These are phyloP conservation scores for Cryptomyrus ogoouensis DNA, from an alignment of 2,113 vertebrate species.

Conservation along the genomic window DNA sequence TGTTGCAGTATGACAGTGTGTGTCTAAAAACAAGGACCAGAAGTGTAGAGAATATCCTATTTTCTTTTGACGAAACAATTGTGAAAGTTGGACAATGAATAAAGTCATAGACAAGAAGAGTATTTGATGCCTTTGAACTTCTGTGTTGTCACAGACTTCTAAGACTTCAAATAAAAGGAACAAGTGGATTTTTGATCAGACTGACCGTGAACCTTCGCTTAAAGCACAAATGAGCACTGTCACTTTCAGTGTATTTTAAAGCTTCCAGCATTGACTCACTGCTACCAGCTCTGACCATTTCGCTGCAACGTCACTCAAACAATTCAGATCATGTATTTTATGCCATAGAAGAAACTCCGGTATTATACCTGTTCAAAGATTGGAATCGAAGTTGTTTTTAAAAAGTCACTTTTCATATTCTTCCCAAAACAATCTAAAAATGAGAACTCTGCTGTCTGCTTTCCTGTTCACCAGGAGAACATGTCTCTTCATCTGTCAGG, in stretches of 20 bases:
- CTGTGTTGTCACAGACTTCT: not conserved
- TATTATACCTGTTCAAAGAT: not conserved
- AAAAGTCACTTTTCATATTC: not conserved
- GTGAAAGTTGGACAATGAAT: not conserved
- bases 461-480: not conserved
- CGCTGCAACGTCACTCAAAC: not conserved
- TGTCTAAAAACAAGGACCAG: not conserved
- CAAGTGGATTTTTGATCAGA: not conserved
- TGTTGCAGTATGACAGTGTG: not conserved
- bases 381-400: not conserved
- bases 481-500: not conserved
- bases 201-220: not conserved
- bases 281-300: not conserved
- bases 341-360: not conserved
- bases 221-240: not conserved
- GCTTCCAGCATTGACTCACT: not conserved
- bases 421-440: not conserved
- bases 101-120: not conserved
- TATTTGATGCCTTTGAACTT: not conserved
- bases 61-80: not conserved
- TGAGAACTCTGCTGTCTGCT: not conserved
- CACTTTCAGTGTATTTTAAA: not conserved
- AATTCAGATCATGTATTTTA: not conserved
- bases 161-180: not conserved
- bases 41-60: not conserved